phyloP scores from a whole-genome alignment of 2,113 vertebrate species.

The Callaeas wilsoni region DNA sequence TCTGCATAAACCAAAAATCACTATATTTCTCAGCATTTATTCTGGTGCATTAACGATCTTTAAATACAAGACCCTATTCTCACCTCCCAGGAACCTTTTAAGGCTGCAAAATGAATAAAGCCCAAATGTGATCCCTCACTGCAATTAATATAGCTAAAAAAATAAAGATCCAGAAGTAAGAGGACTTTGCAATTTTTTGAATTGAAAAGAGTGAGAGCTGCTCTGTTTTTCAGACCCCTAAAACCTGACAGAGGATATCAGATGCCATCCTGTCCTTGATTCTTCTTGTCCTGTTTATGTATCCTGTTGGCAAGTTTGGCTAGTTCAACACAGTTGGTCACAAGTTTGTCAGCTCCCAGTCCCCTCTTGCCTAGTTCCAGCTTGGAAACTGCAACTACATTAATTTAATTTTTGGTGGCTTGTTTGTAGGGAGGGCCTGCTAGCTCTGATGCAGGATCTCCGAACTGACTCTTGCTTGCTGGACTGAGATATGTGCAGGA shows the following conservation, averaged over 20 bases:
- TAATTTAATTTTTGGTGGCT: background rate
- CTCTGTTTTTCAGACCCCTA: background rate
- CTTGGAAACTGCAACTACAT: background rate
- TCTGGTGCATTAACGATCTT: background rate
- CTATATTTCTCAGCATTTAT: background rate
- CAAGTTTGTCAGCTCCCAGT: background rate
- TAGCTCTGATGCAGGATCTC: background rate
- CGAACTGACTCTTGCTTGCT: background rate
- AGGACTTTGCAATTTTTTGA: background rate
- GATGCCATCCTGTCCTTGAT: background rate
- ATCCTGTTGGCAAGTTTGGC: background rate
- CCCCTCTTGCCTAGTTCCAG: background rate
- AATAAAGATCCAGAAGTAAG: background rate
- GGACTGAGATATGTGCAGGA: background rate
- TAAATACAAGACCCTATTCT: background rate
- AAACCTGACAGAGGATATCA: background rate
- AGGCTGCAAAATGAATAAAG: background rate
- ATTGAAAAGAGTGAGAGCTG: background rate
- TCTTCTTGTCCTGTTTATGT: background rate
- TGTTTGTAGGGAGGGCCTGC: accelerated
- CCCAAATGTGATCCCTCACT: background rate
- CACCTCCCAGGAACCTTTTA: background rate
- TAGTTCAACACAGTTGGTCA: accelerated
- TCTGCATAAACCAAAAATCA: background rate
- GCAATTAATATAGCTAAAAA: background rate